Evolutionary conservation across 2,113 vertebrate genomes (phyloP), one percentile per base, ranked within the genome.

Genomic region (Phainopepla nitens): DNA sequence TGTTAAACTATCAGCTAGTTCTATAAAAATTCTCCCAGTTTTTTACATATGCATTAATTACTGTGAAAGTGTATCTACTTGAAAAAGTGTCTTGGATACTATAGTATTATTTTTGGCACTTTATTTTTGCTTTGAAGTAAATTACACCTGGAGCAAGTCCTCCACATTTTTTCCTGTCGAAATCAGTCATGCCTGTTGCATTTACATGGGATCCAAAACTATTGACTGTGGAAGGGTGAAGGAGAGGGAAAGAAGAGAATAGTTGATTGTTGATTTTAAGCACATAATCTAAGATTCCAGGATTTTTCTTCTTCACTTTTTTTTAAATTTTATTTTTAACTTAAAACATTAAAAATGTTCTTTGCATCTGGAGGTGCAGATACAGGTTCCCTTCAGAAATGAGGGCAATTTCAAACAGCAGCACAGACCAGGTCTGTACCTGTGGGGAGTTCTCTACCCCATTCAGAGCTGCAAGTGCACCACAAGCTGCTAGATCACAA

Each of bases 51-150:
- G 36, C 36, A 79, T 33, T 82, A 84, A 85, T 91, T 79, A 85
- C 41, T 47, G 29, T 49, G 68, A 62, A 90, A 87, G 61, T 57
- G 73, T 65, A 86, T 29, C 20, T 11, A 56, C 82, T 94, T 94
- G 86, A 95, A 87, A 89, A 95, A 68, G n/a, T 60, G 81, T 56
- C 45, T 75, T 82, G 60, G 9, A 33, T n/a, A 71, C 88, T 76
- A 39, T 21, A 83, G 19, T 68, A 87, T 76, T 87, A 60, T 64
- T 93, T 95, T 75, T 87, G 53, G 56, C 69, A 79, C 31, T 71
- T 93, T 42, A 39, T 73, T 95, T 96, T 91, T 93, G 42, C 72
- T 95, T 96, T 72, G 36, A 82, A 82, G 10, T 87, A 78, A 81
- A 82, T 75, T 71, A 65, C 13, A 10, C 39, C 12, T 9, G 82